phyloP scores from a whole-genome alignment of 2,113 vertebrate genomes.

The Nicator chloris region DNA sequence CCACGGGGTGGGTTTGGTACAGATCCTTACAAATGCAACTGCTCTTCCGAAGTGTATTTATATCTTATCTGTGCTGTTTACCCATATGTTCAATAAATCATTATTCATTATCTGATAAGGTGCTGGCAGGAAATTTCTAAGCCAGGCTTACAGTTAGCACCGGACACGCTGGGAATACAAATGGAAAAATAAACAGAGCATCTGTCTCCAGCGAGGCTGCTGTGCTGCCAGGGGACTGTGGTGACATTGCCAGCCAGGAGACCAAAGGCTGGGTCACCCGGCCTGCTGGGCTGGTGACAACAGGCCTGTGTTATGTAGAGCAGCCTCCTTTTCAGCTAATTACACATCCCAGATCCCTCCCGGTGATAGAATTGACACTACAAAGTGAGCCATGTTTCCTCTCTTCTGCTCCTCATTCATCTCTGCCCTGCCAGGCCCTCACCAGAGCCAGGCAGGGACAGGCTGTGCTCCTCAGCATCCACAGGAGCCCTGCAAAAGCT shows the following conservation, averaged over 20 bases:
- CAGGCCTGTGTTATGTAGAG: slow-evolving; percentile 6
- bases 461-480: not conserved
- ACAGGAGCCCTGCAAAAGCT: not conserved
- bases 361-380: not conserved
- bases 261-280: not conserved
- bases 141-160: slow-evolving; percentile 26
- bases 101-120: slow-evolving; percentile 70
- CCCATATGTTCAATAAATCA: slow-evolving; percentile 69
- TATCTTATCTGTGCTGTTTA: slow-evolving; percentile 64
- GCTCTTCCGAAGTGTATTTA: slow-evolving; percentile 28
- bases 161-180: slow-evolving; percentile 43
- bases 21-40: not conserved
- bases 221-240: not conserved
- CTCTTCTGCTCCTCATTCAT: not conserved
- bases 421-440: not conserved
- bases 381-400: not conserved
- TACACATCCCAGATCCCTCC: not conserved
- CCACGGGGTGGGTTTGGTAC: not conserved
- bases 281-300: slow-evolving; percentile 4
- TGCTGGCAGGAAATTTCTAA: slow-evolving; percentile 41
- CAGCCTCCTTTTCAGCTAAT: slow-evolving; percentile 31
- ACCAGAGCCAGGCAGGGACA: not conserved
- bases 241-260: not conserved
- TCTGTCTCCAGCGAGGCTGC: not conserved
- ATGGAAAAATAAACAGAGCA: slow-evolving; percentile 42